A percentile compares a stretch with the other conserved stretches of the same genome.
Conservation (phyloP, 2,797 vertebrate species). For the Nyctibius grandis region DNA sequence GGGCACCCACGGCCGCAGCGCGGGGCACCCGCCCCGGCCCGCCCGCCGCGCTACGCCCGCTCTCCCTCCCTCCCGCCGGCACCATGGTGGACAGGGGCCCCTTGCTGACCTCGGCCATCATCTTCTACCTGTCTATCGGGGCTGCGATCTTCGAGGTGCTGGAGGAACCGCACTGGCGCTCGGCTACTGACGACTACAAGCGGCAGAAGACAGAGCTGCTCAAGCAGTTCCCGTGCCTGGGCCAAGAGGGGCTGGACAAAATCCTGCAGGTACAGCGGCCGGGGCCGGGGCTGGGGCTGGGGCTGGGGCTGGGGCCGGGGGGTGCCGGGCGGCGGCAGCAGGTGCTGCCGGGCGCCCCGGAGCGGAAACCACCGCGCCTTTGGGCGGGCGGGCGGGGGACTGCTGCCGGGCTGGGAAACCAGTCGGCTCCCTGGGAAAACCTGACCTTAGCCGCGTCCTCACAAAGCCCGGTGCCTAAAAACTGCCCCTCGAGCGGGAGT, state of each 20-base stretch:
- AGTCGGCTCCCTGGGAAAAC: neutral
- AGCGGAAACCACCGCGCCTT: neutral
- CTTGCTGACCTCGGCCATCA: slow-evolving; percentile 93
- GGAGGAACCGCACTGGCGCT: slow-evolving; percentile 92
- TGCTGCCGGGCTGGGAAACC: neutral
- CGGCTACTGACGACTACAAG: slow-evolving; percentile 78
- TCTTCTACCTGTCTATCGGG: slow-evolving; percentile 98
- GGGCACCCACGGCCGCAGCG: neutral
- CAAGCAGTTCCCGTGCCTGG: slow-evolving; percentile 86
- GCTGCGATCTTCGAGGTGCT: slow-evolving; percentile 98
- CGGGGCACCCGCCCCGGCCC: neutral
- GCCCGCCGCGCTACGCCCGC: neutral
- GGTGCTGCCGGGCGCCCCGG: neutral
- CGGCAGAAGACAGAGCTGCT: slow-evolving; percentile 82
- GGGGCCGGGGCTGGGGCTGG: neutral
- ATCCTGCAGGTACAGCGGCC: slow-evolving; percentile 85
- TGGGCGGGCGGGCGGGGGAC: neutral
- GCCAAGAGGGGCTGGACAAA: slow-evolving; percentile 82
- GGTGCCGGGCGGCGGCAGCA: neutral
- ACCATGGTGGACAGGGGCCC: slow-evolving; percentile 96
- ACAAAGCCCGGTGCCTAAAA: neutral
- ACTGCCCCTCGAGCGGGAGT: neutral
- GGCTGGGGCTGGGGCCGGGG: neutral
- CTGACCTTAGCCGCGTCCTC: neutral
- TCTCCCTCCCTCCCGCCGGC: neutral